Conservation (phyloP, 2,888 invertebrate genomes). For the Plebejus anna region DNA sequence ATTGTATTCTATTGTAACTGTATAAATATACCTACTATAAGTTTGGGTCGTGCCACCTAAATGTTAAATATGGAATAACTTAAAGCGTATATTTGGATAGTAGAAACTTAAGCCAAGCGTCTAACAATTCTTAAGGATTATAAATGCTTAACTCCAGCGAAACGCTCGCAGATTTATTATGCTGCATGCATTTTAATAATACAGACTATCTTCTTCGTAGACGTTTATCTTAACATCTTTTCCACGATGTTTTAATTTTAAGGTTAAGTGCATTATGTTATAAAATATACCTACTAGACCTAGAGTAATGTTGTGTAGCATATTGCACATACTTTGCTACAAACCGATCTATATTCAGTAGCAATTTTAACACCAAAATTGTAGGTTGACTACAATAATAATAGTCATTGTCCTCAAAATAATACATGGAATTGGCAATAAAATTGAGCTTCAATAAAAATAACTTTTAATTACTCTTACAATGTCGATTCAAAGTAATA, state of each 20-base stretch:
- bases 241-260: conserved; percentile 7
- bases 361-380: too few relatives aligned
- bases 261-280: not conserved
- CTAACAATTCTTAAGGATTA: conserved; percentile 13
- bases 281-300: too few relatives aligned
- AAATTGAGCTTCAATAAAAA: too few relatives aligned
- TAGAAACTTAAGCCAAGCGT: not conserved
- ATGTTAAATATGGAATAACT: conserved; percentile 1
- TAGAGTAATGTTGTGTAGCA: too few relatives aligned
- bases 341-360: too few relatives aligned
- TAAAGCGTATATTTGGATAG: not conserved
- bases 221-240: conserved; percentile 2
- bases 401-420: too few relatives aligned
- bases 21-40: not conserved
- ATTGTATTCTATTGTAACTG: not conserved
- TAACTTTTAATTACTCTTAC: too few relatives aligned
- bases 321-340: too few relatives aligned
- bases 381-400: too few relatives aligned
- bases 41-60: not conserved
- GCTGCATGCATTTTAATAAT: conserved; percentile 19
- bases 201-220: not conserved
- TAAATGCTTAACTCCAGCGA: not conserved
- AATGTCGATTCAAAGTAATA: too few relatives aligned
- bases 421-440: too few relatives aligned
- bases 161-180: not conserved